Evolutionary conservation across 2,113 vertebrate species (phyloP).

Genomic region (Murina feae): DNA sequence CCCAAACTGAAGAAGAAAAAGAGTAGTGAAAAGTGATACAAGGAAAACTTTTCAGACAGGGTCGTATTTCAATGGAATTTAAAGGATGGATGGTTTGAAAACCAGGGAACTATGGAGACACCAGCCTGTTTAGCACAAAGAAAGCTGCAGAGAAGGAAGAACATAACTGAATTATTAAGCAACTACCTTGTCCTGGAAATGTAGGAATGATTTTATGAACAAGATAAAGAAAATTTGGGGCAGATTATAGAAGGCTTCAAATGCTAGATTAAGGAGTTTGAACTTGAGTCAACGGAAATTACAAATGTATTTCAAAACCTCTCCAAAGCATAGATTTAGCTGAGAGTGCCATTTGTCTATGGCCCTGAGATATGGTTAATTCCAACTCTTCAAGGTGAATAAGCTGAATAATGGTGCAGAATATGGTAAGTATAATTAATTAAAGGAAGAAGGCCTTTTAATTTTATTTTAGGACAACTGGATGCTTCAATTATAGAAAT

Average conservation of each 20-base stretch:
- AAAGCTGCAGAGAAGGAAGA: neutral
- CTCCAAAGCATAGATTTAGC: neutral
- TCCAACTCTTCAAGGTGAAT: slow-evolving; percentile 51
- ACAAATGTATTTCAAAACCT: slow-evolving; percentile 24
- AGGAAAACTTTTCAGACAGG: neutral
- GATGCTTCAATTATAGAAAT: slow-evolving; percentile 35
- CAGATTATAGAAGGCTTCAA: neutral
- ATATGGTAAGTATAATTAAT: slow-evolving; percentile 48
- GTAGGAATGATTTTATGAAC: neutral
- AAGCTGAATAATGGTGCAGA: slow-evolving; percentile 44
- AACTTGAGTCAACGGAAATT: slow-evolving; percentile 28
- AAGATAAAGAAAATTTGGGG: neutral
- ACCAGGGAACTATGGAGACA: neutral
- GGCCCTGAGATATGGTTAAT: slow-evolving; percentile 9
- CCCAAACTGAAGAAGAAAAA: neutral
- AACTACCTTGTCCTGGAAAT: neutral
- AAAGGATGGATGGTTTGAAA: neutral
- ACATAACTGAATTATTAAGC: slow-evolving; percentile 3
- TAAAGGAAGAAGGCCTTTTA: slow-evolving; percentile 32
- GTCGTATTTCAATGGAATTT: neutral
- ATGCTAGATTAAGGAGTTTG: slow-evolving; percentile 30
- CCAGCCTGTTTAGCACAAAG: neutral
- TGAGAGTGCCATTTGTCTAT: slow-evolving; percentile 20
- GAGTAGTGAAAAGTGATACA: neutral
- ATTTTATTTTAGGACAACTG: slow-evolving; percentile 47